Evolutionary conservation across 2,113 vertebrate genomes (phyloP).

Genomic region (Chlorodrepanis virens): DNA sequence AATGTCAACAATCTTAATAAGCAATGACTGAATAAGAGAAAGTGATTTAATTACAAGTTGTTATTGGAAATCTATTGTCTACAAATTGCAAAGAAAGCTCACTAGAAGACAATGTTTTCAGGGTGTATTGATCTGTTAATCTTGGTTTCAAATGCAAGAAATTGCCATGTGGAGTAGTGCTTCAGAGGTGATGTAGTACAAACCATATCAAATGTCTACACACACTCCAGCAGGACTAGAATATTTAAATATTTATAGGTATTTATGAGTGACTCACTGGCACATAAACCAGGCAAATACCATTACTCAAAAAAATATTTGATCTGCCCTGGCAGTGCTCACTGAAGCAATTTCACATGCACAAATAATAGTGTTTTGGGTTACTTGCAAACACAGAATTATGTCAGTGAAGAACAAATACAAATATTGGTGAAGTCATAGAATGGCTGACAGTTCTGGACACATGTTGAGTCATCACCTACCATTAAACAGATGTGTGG

Average conservation of each 20-base stretch:
- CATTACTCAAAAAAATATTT: background rate
- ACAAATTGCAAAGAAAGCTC: constrained; percentile 69
- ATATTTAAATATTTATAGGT: constrained; percentile 52
- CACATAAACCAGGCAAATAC: background rate
- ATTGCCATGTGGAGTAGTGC: background rate
- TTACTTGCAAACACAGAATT: background rate
- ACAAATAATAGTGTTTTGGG: background rate
- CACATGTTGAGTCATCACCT: background rate
- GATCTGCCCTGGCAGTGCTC: background rate
- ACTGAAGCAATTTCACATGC: background rate
- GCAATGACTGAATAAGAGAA: constrained; percentile 51
- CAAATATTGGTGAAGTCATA: background rate
- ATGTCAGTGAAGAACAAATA: background rate
- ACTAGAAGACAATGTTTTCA: background rate
- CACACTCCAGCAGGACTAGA: background rate
- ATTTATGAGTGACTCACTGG: constrained; percentile 11
- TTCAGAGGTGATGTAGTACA: background rate
- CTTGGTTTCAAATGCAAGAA: background rate
- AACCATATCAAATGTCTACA: background rate
- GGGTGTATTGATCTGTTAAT: background rate
- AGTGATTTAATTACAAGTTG: constrained; percentile 72
- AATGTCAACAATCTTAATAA: constrained; percentile 1
- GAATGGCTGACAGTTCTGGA: background rate
- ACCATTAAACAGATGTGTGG: too few species aligned
- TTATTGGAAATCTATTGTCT: constrained; percentile 72